Evolutionary conservation across 2,888 invertebrate species (phyloP).

Genomic region (Calameuta idolon): DNA sequence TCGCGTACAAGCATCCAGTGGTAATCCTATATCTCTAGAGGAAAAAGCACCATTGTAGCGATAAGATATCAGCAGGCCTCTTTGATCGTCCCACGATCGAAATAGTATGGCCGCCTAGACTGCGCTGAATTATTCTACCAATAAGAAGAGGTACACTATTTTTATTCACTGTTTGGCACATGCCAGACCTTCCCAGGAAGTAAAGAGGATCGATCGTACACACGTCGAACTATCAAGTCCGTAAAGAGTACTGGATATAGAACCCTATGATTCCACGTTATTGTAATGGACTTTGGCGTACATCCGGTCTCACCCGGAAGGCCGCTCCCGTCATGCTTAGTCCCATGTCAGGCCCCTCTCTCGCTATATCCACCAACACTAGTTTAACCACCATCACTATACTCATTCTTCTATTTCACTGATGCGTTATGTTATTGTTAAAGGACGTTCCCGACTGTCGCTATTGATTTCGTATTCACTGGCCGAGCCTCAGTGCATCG

Average conservation of each 20-base stretch:
- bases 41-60: neutral
- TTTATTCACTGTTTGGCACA: neutral
- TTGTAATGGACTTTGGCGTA: conserved; percentile 26
- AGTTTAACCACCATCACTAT: conserved; percentile 10
- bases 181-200: neutral
- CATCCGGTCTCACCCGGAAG: conserved; percentile 62
- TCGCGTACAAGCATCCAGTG: neutral
- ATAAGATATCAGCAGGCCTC: neutral
- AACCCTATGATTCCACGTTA: conserved; percentile 10
- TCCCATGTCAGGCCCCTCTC: conserved; percentile 25
- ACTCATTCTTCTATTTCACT: conserved; percentile 24
- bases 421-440: conserved; percentile 34
- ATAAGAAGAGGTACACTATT: neutral
- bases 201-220: neutral
- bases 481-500: conserved; percentile 44
- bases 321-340: conserved; percentile 58
- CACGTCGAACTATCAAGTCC: neutral
- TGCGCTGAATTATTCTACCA: neutral
- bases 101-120: neutral
- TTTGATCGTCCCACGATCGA: neutral
- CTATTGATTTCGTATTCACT: conserved; percentile 16
- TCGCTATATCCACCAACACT: conserved; percentile 25
- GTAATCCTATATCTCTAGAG: neutral
- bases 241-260: neutral
- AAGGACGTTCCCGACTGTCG: conserved; percentile 28